Evolutionary conservation across 2,888 invertebrate species (phyloP).

Genomic region (Ceriagrion tenellum): DNA sequence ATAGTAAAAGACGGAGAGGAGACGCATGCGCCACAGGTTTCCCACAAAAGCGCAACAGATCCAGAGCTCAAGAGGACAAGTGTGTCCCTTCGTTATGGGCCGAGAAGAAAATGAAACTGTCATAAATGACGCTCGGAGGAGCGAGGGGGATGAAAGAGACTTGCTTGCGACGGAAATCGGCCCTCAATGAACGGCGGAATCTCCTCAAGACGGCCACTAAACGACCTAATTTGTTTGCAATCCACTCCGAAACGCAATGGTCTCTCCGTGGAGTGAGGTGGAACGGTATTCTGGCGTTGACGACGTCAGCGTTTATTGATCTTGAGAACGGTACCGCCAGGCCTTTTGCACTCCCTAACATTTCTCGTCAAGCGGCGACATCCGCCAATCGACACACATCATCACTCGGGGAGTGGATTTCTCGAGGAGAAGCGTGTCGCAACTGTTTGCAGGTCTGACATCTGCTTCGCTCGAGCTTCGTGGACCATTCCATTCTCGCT

Average conservation of each 20-base stretch:
- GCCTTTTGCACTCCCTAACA: neutral
- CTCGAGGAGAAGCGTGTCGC: neutral
- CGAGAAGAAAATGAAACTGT: too few relatives aligned
- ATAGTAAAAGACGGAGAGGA: too few relatives aligned
- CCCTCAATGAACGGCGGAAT: too few relatives aligned
- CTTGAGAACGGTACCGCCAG: neutral
- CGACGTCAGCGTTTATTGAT: neutral
- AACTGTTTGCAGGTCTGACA: neutral
- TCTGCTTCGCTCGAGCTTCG: neutral
- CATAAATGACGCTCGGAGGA: too few relatives aligned
- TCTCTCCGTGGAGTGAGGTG: neutral
- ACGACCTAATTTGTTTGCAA: neutral
- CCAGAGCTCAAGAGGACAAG: too few relatives aligned
- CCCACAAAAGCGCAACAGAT: too few relatives aligned
- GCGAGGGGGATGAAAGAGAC: too few relatives aligned
- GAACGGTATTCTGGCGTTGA: neutral
- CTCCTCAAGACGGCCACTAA: neutral
- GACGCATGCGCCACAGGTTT: too few relatives aligned
- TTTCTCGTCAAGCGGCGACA: neutral
- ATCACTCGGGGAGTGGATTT: neutral
- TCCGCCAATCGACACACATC: neutral
- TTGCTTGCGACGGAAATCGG: too few relatives aligned
- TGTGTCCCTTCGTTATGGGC: too few relatives aligned
- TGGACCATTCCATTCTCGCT: too few relatives aligned
- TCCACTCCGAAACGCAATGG: neutral